phyloP scores from a whole-genome alignment of 2,113 vertebrate species.

The Scomber colias region DNA sequence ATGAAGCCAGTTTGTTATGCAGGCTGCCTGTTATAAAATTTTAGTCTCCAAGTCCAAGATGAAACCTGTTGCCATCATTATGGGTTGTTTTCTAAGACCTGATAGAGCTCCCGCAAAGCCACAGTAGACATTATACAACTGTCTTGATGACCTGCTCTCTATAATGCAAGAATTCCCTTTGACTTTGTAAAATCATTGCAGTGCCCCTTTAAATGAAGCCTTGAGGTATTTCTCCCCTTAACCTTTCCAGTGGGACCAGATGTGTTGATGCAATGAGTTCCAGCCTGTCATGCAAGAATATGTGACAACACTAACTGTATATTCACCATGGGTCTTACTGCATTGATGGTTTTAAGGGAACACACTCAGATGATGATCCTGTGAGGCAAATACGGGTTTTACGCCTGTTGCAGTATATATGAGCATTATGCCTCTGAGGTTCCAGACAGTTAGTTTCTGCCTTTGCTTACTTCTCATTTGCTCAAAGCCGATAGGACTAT shows the following conservation, averaged over 20 bases:
- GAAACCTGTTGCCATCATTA: neutral
- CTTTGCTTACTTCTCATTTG: conserved; percentile 62
- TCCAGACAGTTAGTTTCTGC: conserved; percentile 50
- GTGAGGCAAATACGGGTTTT: conserved; percentile 49
- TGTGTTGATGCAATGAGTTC: conserved; percentile 6
- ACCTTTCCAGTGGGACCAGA: neutral
- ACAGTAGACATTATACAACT: neutral
- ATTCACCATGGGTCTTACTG: neutral
- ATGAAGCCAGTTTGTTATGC: neutral
- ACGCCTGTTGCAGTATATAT: conserved; percentile 5
- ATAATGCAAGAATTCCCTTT: neutral
- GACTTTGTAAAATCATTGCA: neutral
- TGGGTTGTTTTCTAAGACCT: neutral
- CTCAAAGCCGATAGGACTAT: conserved; percentile 67
- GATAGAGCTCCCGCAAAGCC: neutral
- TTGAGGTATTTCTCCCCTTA: neutral
- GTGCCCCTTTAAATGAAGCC: conserved; percentile 1
- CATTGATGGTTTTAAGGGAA: neutral
- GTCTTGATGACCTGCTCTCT: neutral
- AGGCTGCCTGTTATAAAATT: neutral
- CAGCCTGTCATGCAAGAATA: neutral
- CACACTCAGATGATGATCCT: conserved; percentile 21
- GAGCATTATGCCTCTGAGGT: conserved; percentile 44
- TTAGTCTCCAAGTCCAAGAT: neutral
- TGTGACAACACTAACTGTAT: neutral